These are phyloP conservation scores for Phymorhynchus buccinoides DNA, from an alignment of 1,140 invertebrate genomes.

Conservation along the genomic window DNA sequence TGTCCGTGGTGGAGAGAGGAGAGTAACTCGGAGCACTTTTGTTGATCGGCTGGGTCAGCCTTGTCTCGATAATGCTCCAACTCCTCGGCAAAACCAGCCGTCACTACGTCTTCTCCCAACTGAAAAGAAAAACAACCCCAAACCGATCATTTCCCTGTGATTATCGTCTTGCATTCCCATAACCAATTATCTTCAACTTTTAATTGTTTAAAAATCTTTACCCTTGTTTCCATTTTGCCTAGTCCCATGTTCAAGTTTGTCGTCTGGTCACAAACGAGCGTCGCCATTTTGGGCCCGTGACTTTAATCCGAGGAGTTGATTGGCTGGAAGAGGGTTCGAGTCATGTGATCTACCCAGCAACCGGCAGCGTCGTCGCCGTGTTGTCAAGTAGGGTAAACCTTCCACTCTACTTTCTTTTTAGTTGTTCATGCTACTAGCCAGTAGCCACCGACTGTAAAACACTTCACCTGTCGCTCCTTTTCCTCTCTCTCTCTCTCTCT, in stretches of 20 bases:
- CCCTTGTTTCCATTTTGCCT: constrained; percentile 20
- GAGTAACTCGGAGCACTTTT: constrained; percentile 63
- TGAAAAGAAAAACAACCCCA: constrained; percentile 45
- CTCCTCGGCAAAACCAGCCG: constrained; percentile 54
- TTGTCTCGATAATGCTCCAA: constrained; percentile 64
- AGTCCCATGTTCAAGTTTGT: constrained; percentile 29
- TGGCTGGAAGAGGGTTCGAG: background rate
- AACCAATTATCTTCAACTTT: too few species aligned
- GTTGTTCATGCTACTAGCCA: background rate
- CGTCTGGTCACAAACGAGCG: constrained; percentile 33
- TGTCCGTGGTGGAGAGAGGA: constrained; percentile 54
- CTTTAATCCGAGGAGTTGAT: background rate
- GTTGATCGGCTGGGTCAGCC: constrained; percentile 53
- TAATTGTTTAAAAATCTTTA: constrained; percentile 8
- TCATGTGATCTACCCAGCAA: constrained; percentile 28
- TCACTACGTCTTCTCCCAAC: constrained; percentile 64
- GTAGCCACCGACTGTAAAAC: too few species aligned
- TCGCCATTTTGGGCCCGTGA: constrained; percentile 39
- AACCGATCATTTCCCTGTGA: background rate
- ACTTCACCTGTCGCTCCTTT: background rate
- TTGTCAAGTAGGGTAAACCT: background rate
- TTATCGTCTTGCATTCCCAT: too few species aligned
- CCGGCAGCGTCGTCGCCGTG: constrained; percentile 16
- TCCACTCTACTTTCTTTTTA: background rate
- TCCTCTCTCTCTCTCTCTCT: too few species aligned